Base-by-base conservation (phyloP, 2,113 vertebrate species). In the Mirza zaza region DNA sequence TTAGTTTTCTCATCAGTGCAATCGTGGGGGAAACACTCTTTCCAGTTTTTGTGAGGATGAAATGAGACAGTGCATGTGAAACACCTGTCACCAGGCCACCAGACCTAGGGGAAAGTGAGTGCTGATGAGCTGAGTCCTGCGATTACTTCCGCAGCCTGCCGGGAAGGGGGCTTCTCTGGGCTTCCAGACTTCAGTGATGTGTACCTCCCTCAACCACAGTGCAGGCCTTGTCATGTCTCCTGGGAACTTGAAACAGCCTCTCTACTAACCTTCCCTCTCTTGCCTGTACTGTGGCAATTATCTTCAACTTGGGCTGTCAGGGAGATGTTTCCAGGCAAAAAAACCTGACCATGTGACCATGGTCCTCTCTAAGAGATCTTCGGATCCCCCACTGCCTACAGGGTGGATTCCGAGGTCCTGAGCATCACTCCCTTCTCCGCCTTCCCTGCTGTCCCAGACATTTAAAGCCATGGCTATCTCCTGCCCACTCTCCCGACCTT, bases 271-370 rank as follows among this genome's bases (percentile, higher is more conserved):
- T 67, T 59, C 20, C 75, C 34, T 81, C 76, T 9, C 88, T 39
- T 23, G 13, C 20, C 12, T 70, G 57, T 87, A 67, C 21, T 67
- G 25, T 45, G 68, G 29, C 6, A 55, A 48, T 79, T 57, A 29
- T 79, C 32, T 84, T 87, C 52, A 34, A 25, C 14, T 9, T 4
- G 5, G 55, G 36, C 23, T 2, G 7, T n/a, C 71, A 48, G 25
- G 75, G 67, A 50, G 59, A 75, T 29, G 80, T 68, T 75, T 86
- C 65, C 67, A 67, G n/a, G 63, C 21, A 77, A 57, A 65, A 71
- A 45, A 23, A 1, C 5, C 14, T 21, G 50, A 23, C 59, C 14
- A 17, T 27, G 59, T 12, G 59, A 20, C 32, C 61, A 12, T 1
- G 5, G 17, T 91, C 42, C 12, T 87, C 57, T 75, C 57, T 87